Conservation (phyloP, 2,888 invertebrate species). For the Callinectes sapidus region DNA sequence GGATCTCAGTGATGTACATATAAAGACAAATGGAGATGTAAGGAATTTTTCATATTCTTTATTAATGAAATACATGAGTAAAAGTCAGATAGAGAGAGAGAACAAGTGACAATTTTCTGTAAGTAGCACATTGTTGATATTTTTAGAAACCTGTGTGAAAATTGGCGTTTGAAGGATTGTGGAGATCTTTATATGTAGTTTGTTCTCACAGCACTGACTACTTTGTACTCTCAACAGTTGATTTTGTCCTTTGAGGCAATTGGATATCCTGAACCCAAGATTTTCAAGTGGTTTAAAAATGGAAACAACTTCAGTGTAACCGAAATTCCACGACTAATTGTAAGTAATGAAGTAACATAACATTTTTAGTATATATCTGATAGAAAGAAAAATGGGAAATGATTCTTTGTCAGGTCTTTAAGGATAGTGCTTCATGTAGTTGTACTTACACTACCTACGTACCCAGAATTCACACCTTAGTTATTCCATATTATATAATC, state of each 20-base stretch:
- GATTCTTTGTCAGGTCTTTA: not conserved
- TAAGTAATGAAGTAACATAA: constrained; percentile 6
- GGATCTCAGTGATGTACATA: not conserved
- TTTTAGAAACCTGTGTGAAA: not conserved
- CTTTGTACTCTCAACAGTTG: constrained; percentile 8
- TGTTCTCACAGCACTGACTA: not conserved
- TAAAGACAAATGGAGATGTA: not conserved
- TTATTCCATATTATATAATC: not conserved
- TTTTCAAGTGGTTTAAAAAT: constrained; percentile 32
- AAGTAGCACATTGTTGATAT: too few relatives aligned
- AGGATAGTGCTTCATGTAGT: not conserved
- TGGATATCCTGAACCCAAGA: constrained; percentile 36
- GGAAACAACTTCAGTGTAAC: not conserved
- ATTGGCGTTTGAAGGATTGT: not conserved
- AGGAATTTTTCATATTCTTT: not conserved
- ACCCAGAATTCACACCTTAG: not conserved
- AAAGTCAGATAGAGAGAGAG: not conserved
- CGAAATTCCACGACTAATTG: not conserved
- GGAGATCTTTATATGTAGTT: not conserved
- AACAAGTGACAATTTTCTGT: too few relatives aligned
- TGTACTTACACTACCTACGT: not conserved
- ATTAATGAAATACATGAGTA: not conserved
- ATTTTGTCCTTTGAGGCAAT: constrained; percentile 18
- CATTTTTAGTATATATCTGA: not conserved
- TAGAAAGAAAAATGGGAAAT: not conserved